Evolutionary conservation across 2,888 invertebrate species (phyloP).

Genomic region (Tetranychus truncatus): DNA sequence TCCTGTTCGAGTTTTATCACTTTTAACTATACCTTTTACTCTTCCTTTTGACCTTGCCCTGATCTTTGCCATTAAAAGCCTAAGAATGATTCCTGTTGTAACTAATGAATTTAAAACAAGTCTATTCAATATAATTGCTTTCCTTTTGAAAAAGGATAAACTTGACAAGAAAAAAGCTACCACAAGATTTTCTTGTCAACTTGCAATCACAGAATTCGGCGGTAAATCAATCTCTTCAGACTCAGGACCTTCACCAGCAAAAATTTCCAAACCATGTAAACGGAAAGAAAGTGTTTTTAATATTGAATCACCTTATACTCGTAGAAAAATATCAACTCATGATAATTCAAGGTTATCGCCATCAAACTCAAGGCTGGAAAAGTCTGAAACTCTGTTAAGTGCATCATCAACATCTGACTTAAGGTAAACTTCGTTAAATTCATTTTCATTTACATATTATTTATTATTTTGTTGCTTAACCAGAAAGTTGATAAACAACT

Average conservation of each 20-base stretch:
- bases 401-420: background rate
- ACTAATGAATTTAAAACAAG: slow-evolving; percentile 18
- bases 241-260: background rate
- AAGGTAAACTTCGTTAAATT: background rate
- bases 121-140: slow-evolving; percentile 37
- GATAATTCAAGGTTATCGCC: background rate
- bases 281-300: background rate
- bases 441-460: background rate
- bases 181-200: slow-evolving; percentile 41
- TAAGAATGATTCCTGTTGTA: slow-evolving; percentile 17
- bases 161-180: slow-evolving; percentile 12
- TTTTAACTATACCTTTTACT: slow-evolving; percentile 64
- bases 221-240: background rate
- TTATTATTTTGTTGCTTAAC: background rate
- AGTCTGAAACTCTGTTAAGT: background rate
- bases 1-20: slow-evolving; percentile 57
- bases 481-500: no score
- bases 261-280: background rate
- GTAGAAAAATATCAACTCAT: background rate
- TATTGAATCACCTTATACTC: background rate
- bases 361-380: background rate
- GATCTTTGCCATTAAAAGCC: slow-evolving; percentile 33
- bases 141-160: slow-evolving; percentile 37
- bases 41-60: slow-evolving; percentile 64
- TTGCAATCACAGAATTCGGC: slow-evolving; percentile 46